These are phyloP conservation scores for Neomicropteryx cornuta DNA, from an alignment of 1,140 invertebrate genomes.

Conservation along the genomic window DNA sequence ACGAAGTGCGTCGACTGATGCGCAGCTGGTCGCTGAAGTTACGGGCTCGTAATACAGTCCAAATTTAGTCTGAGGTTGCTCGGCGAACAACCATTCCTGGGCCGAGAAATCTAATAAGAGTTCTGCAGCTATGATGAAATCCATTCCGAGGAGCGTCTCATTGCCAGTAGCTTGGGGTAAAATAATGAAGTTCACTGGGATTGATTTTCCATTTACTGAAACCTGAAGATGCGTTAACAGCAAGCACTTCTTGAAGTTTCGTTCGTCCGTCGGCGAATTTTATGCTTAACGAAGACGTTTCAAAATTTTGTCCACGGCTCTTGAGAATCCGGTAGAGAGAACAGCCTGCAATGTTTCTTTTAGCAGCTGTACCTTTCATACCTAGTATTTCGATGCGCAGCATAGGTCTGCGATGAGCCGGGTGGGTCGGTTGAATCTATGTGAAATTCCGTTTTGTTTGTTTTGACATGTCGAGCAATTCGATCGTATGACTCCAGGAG, in stretches of 20 bases:
- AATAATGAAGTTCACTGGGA: constrained; percentile 3
- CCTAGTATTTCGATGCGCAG: too few species aligned
- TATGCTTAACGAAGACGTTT: not conserved
- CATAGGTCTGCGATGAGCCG: too few species aligned
- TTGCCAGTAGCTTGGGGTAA: not conserved
- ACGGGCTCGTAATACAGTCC: too few species aligned
- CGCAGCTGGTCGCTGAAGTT: not conserved
- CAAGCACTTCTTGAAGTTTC: not conserved
- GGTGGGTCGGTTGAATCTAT: not conserved
- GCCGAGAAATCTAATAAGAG: too few species aligned
- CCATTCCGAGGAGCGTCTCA: not conserved
- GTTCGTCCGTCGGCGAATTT: constrained; percentile 1
- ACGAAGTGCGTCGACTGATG: not conserved
- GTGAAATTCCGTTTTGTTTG: not conserved
- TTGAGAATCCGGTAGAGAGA: not conserved
- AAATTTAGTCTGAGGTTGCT: too few species aligned
- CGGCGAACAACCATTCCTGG: too few species aligned
- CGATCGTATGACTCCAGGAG: constrained; percentile 3
- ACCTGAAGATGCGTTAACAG: not conserved
- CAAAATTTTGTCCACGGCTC: not conserved
- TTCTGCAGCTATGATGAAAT: constrained; percentile 1
- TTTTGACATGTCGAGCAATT: constrained; percentile 6
- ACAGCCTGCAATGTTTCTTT: constrained; percentile 5
- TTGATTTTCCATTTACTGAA: not conserved
- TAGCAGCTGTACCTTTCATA: constrained; percentile 5